Evolutionary conservation across 1,140 invertebrate genomes (phyloP).

Genomic region (Drosophila littoralis): DNA sequence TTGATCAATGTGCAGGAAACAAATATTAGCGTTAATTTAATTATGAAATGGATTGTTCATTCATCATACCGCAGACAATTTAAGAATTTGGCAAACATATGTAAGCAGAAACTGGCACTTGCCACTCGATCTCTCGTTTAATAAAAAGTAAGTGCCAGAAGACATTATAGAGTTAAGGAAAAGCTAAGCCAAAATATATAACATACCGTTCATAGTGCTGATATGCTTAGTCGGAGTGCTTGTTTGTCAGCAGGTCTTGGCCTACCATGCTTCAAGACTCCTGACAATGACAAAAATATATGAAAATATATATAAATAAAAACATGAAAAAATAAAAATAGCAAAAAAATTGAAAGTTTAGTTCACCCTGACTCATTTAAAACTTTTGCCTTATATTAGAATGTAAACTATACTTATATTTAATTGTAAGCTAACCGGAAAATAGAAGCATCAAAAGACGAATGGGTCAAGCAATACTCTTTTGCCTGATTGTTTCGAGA

Average conservation of each 20-base stretch:
- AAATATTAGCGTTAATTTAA: background rate
- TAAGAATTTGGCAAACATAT: conserved; percentile 5
- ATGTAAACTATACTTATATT: too few species aligned
- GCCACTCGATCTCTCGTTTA: background rate
- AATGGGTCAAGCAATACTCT: too few species aligned
- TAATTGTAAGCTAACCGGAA: too few species aligned
- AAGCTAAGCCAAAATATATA: background rate
- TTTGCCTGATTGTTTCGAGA: too few species aligned
- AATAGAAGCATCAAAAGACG: too few species aligned
- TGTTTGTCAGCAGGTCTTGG: background rate
- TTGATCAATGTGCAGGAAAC: too few species aligned
- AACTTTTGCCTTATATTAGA: too few species aligned
- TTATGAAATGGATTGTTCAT: conserved; percentile 48
- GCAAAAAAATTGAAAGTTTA: too few species aligned
- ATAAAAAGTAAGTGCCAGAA: background rate
- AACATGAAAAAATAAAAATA: too few species aligned
- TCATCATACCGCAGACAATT: conserved; percentile 32
- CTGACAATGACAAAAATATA: background rate
- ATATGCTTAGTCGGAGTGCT: background rate
- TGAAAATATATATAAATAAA: too few species aligned
- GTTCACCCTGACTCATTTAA: too few species aligned
- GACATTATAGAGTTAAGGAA: background rate
- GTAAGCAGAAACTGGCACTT: conserved; percentile 2
- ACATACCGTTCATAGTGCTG: background rate
- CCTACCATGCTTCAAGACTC: background rate